Evolutionary conservation across 2,797 vertebrate genomes (phyloP).

Genomic region (Oreortyx pictus): DNA sequence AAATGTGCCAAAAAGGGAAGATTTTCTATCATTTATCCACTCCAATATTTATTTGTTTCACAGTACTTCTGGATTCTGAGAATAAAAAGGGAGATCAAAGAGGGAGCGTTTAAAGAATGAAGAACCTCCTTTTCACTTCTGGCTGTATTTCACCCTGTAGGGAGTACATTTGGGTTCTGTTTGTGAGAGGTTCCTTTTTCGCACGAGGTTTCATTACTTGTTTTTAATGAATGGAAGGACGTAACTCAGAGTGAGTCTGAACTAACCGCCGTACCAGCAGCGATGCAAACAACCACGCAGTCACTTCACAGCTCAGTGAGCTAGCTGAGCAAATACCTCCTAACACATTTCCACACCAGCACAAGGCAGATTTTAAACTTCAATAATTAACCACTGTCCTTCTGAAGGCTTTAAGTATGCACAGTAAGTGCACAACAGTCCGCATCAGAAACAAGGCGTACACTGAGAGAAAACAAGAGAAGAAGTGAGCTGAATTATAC

Average conservation of each 20-base stretch:
- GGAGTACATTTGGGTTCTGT: constrained; percentile 34
- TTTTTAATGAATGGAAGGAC: background rate
- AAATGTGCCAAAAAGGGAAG: background rate
- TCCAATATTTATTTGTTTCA: background rate
- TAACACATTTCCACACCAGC: constrained; percentile 13
- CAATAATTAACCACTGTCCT: constrained; percentile 52
- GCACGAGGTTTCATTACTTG: background rate
- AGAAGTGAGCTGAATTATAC: constrained; percentile 36
- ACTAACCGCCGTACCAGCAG: constrained; percentile 2
- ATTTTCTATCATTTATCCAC: background rate
- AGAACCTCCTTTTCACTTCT: background rate
- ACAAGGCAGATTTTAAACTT: constrained; percentile 42
- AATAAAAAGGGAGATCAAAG: background rate
- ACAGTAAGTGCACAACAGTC: background rate
- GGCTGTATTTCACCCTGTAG: constrained; percentile 6
- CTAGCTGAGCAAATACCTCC: background rate
- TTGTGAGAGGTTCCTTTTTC: constrained; percentile 23
- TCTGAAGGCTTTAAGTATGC: constrained; percentile 45
- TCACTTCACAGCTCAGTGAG: constrained; percentile 4
- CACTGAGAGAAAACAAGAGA: constrained; percentile 41
- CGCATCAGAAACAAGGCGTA: constrained; percentile 28
- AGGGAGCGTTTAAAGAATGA: constrained; percentile 10
- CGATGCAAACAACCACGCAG: background rate
- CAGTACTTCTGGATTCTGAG: background rate
- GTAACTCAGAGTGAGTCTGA: background rate